These are phyloP conservation scores for Zosterops borbonicus DNA, from an alignment of 2,113 vertebrate genomes.

Conservation along the genomic window DNA sequence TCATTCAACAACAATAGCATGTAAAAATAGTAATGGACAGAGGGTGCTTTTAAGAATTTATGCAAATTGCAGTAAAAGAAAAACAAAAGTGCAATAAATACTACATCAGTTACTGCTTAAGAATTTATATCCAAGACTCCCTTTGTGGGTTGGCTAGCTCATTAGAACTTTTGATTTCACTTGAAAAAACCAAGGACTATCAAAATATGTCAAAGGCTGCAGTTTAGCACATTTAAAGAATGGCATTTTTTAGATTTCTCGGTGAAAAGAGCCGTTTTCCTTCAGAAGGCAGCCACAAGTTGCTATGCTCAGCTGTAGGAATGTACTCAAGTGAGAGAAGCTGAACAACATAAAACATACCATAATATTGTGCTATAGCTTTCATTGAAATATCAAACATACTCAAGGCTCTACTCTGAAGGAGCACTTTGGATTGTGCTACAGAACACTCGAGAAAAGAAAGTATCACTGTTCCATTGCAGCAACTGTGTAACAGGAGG, in stretches of 20 bases:
- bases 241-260: not conserved
- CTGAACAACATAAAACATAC: not conserved
- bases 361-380: not conserved
- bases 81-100: not conserved
- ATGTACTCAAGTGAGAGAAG: not conserved
- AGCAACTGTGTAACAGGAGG: not conserved
- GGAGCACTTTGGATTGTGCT: not conserved
- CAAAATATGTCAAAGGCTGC: not conserved
- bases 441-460: not conserved
- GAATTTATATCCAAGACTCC: not conserved
- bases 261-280: not conserved
- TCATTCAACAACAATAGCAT: not conserved
- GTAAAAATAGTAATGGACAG: not conserved
- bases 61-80: not conserved
- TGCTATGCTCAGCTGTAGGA: not conserved
- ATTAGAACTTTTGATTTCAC: not conserved
- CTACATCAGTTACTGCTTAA: not conserved
- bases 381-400: not conserved
- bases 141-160: not conserved
- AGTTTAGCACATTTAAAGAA: not conserved
- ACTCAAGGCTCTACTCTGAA: not conserved
- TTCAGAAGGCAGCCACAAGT: not conserved
- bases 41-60: not conserved
- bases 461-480: not conserved
- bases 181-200: not conserved